Evolutionary conservation across 2,888 invertebrate species (phyloP), one percentile per base, ranked within the genome.

Genomic region (Dysmachus trigonus): DNA sequence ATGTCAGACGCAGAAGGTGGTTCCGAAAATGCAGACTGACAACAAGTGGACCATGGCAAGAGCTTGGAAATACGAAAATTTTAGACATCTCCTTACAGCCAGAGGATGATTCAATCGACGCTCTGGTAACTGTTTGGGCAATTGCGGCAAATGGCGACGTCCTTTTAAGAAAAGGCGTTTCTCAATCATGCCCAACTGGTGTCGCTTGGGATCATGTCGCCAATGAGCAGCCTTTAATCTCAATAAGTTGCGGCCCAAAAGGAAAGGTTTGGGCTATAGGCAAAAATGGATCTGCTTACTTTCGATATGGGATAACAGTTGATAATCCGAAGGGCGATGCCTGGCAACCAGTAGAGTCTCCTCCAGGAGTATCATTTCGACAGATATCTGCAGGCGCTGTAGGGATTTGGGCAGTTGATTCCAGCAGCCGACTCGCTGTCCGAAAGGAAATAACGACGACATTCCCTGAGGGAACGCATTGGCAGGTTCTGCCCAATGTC

Each of bases 41-140:
- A 22, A 96, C 96, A 6, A 95, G 95, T 88, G 98, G 98, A 0
- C 98, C 98, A 0, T 98, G 98, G 98, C 93, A 95, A 89, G 95
- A 97, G 89, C 93, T 97, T 51, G 97, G 97, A n/a, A 96, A 96
- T 89, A 96, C 97, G 1, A 96, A 96, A 91, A 93, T 98, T 87
- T 91, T 96, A 10, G 97, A 97, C 91, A 94, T 98, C 47, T 95
- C 97, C 13, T 90, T 97, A 90, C 95, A 95, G 92, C 95, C 95
- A 90, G 89, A 89, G 30, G 35, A 84, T 7, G 88, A 89, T 33
- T 89, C 91, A 15, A 89, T 89, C 3, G 93, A 93, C 89, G 91
- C 91, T 73, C 89, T 90, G 86, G 93, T 95, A 22, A 93, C 94
- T 18, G 95, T 97, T 30, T 97, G 98, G 97, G 98, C 97, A 0